Base-by-base conservation (phyloP, 2,888 invertebrate species). In the Synergus gifuensis region DNA sequence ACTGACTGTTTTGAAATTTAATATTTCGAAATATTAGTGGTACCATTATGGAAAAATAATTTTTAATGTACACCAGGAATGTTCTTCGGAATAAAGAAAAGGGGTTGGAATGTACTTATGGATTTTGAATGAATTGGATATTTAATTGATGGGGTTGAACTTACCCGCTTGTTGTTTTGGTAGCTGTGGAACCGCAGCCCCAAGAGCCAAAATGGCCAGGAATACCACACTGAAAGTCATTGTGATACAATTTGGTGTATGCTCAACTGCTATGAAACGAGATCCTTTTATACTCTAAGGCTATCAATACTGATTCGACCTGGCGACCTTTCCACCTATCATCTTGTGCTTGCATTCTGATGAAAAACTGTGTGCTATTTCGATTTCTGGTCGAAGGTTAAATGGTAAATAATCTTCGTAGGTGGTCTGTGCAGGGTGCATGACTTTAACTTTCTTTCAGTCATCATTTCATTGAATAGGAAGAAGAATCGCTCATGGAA, bases 151-250 rank as follows among this genome's bases (percentile, higher is more conserved):
- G 5, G 36, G 36, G 36, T 36, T 36, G 36, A 36, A 36, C 90
- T 91, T 88, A 92, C 92, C 92, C 84, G 91, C 91, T 79, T 87
- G 89, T 66, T 87, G 89, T 81, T 84, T 87, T 28, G 83, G 85
- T 18, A 83, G 79, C 44, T 81, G 83, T 18, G 89, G 84, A 3
- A 85, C 83, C 66, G 90, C 90, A 76, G 89, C 87, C 83, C 86
- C 90, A 76, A 90, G 85, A 82, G 90, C 91, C 85, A 89, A 87
- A 80, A 92, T 84, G 87, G 90, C 89, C 84, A 91, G 85, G 84
- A 91, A 87, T 85, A 90, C 86, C 82, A 91, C 83, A 86, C 88
- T 86, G 85, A 86, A 89, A 86, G 88, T 89, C 92, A 92, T 92
- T 87, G 86, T 89, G 88, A 87, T 88, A 83, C 89, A 89, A 88